Base-by-base conservation (phyloP, 2,113 vertebrate genomes). In the Tursiops truncatus region DNA sequence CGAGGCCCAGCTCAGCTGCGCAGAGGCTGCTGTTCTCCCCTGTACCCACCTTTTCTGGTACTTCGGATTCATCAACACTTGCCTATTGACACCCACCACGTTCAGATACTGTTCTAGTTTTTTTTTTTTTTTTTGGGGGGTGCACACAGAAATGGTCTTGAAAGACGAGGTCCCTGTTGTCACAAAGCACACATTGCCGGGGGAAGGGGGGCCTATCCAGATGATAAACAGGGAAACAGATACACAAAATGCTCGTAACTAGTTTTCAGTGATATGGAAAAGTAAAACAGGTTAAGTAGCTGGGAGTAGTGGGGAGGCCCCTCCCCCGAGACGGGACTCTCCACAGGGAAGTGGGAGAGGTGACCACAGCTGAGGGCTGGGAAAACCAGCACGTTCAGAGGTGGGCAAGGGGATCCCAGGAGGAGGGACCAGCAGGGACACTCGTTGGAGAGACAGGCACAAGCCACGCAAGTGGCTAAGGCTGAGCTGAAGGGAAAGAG, bases 141-240 rank as follows among this genome's bases (percentile, higher is more conserved):
- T 12, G 26, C 11, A 11, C 58, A 60, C 4, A 79, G 12, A 86
- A 79, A 73, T 47, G n/a, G 71, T 80, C 36, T 53, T 62, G n/a
- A 93, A 88, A 76, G 63, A 62, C 14, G 26, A 56, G 62, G 10
- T 60, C 13, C 28, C 41, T 68, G 1, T 10, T 77, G 20, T 89
- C 20, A 28, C 20, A 28, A 44, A 91, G 33, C 5, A 44, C 8
- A 62, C 13, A 36, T 21, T 62, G n/a, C 18, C 9, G 2, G 58
- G 14, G 41, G 41, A 1, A 1, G 13, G 33, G 13, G 36, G 1
- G 1, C 11, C 5, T 14, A 31, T 13, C 28, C 4, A 23, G 13
- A 31, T 41, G 33, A 77, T n/a, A 38, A 71, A 60, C 4, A 85
- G 89, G 38, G 53, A 92, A 65, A 81, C 20, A 44, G 25, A 77